phyloP scores from a whole-genome alignment of 1,140 invertebrate species.

The Eumeta japonica region DNA sequence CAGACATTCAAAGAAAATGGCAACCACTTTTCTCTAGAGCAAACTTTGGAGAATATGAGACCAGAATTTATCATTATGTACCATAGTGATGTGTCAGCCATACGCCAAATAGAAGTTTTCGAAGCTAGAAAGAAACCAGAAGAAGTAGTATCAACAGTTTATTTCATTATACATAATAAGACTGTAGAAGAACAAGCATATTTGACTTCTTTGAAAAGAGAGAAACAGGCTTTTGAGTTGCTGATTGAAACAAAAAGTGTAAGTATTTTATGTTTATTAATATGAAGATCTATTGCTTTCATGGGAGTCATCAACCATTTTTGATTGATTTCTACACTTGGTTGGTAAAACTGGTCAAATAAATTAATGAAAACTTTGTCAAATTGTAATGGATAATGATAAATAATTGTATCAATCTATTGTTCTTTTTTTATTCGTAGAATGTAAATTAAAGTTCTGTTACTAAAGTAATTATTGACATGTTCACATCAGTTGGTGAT shows the following conservation, averaged over 20 bases:
- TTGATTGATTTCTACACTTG: too few relatives aligned
- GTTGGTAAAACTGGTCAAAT: too few relatives aligned
- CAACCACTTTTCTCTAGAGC: conserved; percentile 67
- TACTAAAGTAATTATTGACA: too few relatives aligned
- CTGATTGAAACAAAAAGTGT: conserved; percentile 90
- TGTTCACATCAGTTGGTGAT: too few relatives aligned
- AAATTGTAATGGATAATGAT: too few relatives aligned
- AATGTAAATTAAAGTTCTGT: too few relatives aligned
- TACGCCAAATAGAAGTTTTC: conserved; percentile 84
- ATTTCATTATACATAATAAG: conserved; percentile 84
- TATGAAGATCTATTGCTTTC: too few relatives aligned
- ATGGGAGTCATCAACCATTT: too few relatives aligned
- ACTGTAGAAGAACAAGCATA: conserved; percentile 96
- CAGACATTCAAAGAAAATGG: conserved; percentile 74
- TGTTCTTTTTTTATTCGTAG: too few relatives aligned
- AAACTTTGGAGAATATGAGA: conserved; percentile 64
- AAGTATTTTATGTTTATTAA: conserved; percentile 35
- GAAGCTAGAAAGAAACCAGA: conserved; percentile 71
- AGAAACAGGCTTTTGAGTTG: conserved; percentile 92
- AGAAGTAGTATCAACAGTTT: conserved; percentile 68
- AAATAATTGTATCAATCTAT: too few relatives aligned
- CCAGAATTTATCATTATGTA: conserved; percentile 90
- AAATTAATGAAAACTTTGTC: too few relatives aligned
- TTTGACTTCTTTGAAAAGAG: conserved; percentile 81
- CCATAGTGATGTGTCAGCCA: conserved; percentile 81